A percentile compares a stretch with the other conserved stretches of the same genome.
Evolutionary conservation across 2,797 vertebrate genomes (phyloP).

Genomic region (Simalia tracyae): DNA sequence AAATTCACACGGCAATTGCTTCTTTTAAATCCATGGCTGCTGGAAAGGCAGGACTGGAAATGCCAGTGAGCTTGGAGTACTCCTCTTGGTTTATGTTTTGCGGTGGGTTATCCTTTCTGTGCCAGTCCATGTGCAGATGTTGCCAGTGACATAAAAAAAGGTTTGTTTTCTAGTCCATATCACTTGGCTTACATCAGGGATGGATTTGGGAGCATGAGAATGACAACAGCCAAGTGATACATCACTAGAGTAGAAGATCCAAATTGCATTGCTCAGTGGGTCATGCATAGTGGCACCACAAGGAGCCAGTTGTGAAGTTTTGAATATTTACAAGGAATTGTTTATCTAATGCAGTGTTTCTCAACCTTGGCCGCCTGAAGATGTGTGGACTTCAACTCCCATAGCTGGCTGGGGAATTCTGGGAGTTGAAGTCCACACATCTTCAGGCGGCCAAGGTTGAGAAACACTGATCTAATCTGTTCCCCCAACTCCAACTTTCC

Average conservation of each 20-base stretch:
- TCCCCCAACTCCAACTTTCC: too few relatives aligned
- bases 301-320: neutral
- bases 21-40: neutral
- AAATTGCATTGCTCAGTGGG: neutral
- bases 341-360: neutral
- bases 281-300: neutral
- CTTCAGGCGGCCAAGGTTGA: too few relatives aligned
- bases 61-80: neutral
- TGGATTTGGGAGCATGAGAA: neutral
- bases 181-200: neutral
- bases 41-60: neutral
- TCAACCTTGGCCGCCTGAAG: too few relatives aligned
- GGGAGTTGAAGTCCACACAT: too few relatives aligned
- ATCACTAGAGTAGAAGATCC: neutral
- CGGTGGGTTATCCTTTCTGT: neutral
- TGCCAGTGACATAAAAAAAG: neutral
- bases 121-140: accelerated
- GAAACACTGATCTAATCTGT: neutral
- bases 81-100: neutral
- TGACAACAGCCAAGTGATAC: neutral
- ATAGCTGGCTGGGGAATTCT: too few relatives aligned
- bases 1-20: slow-evolving; percentile 37
- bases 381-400: too few relatives aligned
- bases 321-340: neutral
- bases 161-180: neutral